phyloP scores from a whole-genome alignment of 1,140 invertebrate genomes.

The Aphelinus certus region DNA sequence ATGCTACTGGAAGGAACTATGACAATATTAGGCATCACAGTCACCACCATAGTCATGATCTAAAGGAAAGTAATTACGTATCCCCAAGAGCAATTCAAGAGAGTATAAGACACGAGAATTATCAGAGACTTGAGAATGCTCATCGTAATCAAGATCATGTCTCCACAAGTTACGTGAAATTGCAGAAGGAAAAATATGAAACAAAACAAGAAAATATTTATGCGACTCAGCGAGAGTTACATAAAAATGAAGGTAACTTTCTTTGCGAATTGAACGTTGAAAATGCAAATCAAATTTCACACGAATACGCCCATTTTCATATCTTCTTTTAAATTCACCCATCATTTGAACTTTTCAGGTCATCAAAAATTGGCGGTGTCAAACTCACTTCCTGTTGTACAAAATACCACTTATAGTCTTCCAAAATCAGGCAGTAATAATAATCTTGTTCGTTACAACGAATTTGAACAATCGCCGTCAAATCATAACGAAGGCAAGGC shows the following conservation, averaged over 20 bases:
- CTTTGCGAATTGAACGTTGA: no score
- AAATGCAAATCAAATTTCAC: no score
- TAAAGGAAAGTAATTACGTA: constrained; percentile 59
- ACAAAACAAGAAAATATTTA: constrained; percentile 60
- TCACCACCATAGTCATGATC: constrained; percentile 56
- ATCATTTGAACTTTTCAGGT: background rate
- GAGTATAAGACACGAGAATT: constrained; percentile 54
- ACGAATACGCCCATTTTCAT: background rate
- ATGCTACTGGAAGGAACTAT: constrained; percentile 50
- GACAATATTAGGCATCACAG: constrained; percentile 53
- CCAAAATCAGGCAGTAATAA: constrained; percentile 57
- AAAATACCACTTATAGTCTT: constrained; percentile 55
- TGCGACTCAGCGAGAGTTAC: constrained; percentile 55
- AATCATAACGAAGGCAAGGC: constrained; percentile 50
- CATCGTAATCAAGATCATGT: constrained; percentile 53
- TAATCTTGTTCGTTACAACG: constrained; percentile 53
- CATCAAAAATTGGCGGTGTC: constrained; percentile 57
- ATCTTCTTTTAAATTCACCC: background rate
- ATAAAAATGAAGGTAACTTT: constrained; percentile 52
- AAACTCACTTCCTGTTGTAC: constrained; percentile 53
- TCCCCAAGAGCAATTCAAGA: constrained; percentile 58
- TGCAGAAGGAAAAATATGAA: constrained; percentile 62
- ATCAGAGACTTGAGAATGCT: constrained; percentile 56
- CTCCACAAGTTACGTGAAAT: constrained; percentile 55
- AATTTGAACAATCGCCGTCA: constrained; percentile 51